Conservation (phyloP, 2,113 vertebrate species). For the Equus przewalskii region DNA sequence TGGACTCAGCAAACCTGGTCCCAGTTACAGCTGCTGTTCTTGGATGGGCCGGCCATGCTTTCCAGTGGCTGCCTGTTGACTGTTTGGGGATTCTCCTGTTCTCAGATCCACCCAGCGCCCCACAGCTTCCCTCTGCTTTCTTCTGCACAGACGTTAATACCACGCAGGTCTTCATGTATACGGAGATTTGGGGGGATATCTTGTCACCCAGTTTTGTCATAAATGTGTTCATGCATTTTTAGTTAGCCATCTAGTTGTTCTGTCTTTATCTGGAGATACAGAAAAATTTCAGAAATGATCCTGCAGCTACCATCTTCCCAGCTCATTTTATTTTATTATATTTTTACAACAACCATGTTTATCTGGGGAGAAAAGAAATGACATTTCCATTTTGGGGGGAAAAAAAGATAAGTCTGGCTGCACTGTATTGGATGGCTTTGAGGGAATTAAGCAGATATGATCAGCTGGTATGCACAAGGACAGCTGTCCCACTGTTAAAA, state of each 20-base stretch:
- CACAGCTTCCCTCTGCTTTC: background rate
- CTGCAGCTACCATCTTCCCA: background rate
- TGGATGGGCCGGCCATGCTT: accelerated
- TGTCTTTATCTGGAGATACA: background rate
- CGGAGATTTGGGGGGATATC: background rate
- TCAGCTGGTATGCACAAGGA: background rate
- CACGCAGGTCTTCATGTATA: background rate
- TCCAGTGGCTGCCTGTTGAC: background rate
- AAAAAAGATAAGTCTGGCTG: background rate
- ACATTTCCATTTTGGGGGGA: background rate
- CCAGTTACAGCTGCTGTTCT: background rate
- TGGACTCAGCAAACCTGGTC: background rate
- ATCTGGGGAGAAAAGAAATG: background rate
- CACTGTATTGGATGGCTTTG: background rate
- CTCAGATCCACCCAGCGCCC: background rate
- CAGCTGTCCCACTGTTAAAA: background rate
- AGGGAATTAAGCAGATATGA: background rate
- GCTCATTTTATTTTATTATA: background rate
- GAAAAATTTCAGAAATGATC: background rate
- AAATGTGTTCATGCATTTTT: background rate
- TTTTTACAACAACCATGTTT: slow-evolving; percentile 3
- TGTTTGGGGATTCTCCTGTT: background rate
- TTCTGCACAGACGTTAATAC: background rate
- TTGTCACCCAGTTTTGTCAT: background rate
- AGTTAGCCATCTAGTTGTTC: background rate